Base-by-base conservation (phyloP, 37 sponge, comb jelly and placozoan genomes). In the Amphimedon queenslandica region DNA sequence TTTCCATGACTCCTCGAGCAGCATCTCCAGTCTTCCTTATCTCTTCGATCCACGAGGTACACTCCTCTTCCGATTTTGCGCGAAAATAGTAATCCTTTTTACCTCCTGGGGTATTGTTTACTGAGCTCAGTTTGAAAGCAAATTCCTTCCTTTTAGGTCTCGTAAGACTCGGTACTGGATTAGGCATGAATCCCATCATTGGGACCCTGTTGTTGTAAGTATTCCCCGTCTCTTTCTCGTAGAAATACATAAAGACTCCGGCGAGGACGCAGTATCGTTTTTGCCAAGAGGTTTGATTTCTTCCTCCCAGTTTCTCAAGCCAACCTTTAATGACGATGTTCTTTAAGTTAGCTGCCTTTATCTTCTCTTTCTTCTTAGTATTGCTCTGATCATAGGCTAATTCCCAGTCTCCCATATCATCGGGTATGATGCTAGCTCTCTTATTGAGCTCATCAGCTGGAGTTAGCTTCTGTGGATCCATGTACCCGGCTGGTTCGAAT, bases 281-380 rank as follows among this genome's bases (percentile, higher is more conserved):
- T 72, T 94, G 95, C 95, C 95, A 94, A 0, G 60, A 81, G 35
- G 80, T 84, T 29, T 78, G 84, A 55, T 69, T 82, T 66, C 61
- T 76, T 0, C 95, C 95, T 8, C 95, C 95, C 24, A 94, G 79
- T 58, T 94, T 94, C 82, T 94, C 95, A 40, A 94, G 53, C n/a
- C 4, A 29, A 34, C 95, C 95, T 43, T 89, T 90, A 25, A 66
- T 66, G 0, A 1, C 43, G 8, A 85, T 66, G 18, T 66, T 53
- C 43, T 81, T 77, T 29, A 90, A 41, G 1, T 81, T 37, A 27
- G 74, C 57, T 23, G 67, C 73, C 37, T 77, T 80, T 1, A 74
- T 63, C 71, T 77, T 78, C 40, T 77, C 72, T 0, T 38, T 57
- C 36, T 67, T 77, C 56, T 33, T 53, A 1, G 21, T 58, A 37